phyloP scores from a whole-genome alignment of 2,797 vertebrate genomes.

The Tolypeutes matacus region DNA sequence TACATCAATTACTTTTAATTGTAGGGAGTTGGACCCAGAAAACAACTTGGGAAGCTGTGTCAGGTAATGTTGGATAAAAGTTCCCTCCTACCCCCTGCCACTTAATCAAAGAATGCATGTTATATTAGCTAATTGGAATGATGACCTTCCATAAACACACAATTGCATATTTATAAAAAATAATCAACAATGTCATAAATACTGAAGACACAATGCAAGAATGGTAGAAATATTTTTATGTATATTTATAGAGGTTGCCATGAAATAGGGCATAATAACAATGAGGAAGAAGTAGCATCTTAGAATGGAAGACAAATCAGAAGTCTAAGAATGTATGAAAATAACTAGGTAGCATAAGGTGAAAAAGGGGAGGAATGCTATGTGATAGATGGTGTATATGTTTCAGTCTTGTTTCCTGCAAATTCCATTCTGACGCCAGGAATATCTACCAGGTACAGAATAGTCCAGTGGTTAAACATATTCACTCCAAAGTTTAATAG shows the following conservation, averaged over 20 bases:
- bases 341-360: neutral
- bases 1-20: slow-evolving; percentile 52
- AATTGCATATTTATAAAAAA: slow-evolving; percentile 24
- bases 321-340: neutral
- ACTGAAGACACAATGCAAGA: slow-evolving; percentile 20
- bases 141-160: neutral
- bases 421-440: neutral
- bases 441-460: neutral
- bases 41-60: slow-evolving; percentile 43
- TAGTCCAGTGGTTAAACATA: neutral
- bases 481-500: neutral
- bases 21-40: neutral
- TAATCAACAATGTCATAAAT: neutral
- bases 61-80: neutral
- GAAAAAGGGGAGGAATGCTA: neutral
- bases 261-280: neutral
- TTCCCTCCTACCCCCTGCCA: neutral
- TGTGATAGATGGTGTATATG: neutral
- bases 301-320: slow-evolving; percentile 2
- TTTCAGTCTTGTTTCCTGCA: neutral
- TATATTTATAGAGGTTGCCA: neutral
- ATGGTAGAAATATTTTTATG: neutral
- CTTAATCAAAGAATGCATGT: slow-evolving; percentile 56
- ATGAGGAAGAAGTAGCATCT: neutral
- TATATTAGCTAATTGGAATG: slow-evolving; percentile 23